Base-by-base conservation (phyloP, 2,113 vertebrate genomes). In the Phodopus roborovskii region DNA sequence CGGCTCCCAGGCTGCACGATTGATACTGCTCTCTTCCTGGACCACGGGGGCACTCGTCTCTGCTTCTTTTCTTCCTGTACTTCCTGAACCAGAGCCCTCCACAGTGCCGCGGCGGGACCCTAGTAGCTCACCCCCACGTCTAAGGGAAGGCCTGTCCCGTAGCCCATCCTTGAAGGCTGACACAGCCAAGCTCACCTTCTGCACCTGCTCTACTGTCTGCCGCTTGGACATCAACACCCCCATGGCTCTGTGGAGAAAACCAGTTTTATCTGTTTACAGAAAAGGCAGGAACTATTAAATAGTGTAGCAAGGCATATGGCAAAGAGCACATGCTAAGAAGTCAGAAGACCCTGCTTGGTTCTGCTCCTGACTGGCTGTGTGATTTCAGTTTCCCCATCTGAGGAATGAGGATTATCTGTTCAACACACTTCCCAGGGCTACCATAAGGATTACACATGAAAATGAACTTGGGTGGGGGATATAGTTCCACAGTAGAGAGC, bases 151-250 rank as follows among this genome's bases (percentile, higher is more conserved):
- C 13, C 99, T 99, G 3, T 99, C 99, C 94, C 99, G 99, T 48
- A 99, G 85, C 77, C 99, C 99, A 0, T 99, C 98, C 97, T 99
- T 99, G 97, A 99, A 99, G 84, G 99, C 99, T 0, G 99, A 99
- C 95, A 99, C 99, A 0, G 99, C 99, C 64, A 99, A 98, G 82
- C 97, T 99, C 98, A 99, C 99, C 97, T 99, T 99, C 98, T 99
- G 99, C 78, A 99, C 99, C 98, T 99, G 99, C 98, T 99, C 99
- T 98, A 99, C 99, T 24, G 99, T 99, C 98, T 99, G 99, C 96
- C 99, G 99, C 98, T 99, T 99, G 97, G 99, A 99, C 99, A 99
- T 99, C 96, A 99, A 98, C 94, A 99, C 99, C 96, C 99, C 99
- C 99, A 99, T 99, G 98, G 98, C 98, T 99, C 98, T 98, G 96